Conservation (phyloP, 2,888 invertebrate species). For the Diaprepes abbreviatus region DNA sequence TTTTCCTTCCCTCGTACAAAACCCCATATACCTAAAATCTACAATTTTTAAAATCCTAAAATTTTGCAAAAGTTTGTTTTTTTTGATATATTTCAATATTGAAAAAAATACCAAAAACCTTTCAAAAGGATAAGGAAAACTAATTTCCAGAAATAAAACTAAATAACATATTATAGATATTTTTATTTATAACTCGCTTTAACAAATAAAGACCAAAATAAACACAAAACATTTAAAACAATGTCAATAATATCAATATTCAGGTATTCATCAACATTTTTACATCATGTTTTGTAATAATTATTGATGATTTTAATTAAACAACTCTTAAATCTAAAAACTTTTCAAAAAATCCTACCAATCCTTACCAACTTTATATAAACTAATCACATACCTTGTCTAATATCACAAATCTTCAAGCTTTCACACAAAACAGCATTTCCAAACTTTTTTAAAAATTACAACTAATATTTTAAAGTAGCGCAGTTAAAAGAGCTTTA, state of each 20-base stretch:
- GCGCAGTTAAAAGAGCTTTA: too few relatives aligned
- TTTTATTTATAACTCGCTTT: neutral
- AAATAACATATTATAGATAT: neutral
- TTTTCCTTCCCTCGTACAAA: too few relatives aligned
- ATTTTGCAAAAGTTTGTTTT: too few relatives aligned
- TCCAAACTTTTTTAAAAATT: too few relatives aligned
- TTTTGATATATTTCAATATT: too few relatives aligned
- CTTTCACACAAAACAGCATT: slow-evolving; percentile 4
- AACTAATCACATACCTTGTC: slow-evolving; percentile 2
- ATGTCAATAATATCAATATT: neutral
- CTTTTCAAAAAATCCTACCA: neutral
- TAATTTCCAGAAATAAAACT: too few relatives aligned
- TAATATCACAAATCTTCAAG: slow-evolving; percentile 14
- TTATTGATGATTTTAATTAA: neutral
- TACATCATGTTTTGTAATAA: neutral
- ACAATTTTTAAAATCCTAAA: too few relatives aligned
- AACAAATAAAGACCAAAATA: neutral
- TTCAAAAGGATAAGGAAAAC: too few relatives aligned
- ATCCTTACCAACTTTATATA: neutral
- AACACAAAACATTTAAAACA: slow-evolving; percentile 4
- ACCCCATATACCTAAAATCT: too few relatives aligned
- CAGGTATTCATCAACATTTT: neutral
- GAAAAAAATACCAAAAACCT: too few relatives aligned
- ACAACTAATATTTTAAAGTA: too few relatives aligned
- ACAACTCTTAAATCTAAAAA: slow-evolving; percentile 1